Evolutionary conservation across 2,888 invertebrate genomes (phyloP).

Genomic region (Aspidiotus destructor): DNA sequence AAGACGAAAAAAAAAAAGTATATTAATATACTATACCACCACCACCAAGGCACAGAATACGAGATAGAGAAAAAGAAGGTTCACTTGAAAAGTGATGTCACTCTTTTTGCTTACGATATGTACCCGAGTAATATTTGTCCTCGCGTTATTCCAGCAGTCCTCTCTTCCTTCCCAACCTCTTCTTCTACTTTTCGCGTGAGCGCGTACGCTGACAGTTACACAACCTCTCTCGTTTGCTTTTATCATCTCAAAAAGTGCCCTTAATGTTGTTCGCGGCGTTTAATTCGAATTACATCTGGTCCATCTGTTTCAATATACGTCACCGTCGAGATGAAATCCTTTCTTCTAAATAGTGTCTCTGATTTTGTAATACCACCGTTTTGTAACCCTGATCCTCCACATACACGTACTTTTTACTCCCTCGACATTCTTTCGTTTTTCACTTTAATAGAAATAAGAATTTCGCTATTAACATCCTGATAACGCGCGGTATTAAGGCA

Average conservation of each 20-base stretch:
- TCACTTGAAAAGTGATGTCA: not conserved
- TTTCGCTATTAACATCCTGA: too few relatives aligned
- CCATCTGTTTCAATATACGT: slow-evolving; percentile 31
- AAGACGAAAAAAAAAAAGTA: slow-evolving; percentile 8
- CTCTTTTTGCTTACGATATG: not conserved
- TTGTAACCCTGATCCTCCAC: too few relatives aligned
- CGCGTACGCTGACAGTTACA: not conserved
- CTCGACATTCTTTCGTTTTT: too few relatives aligned
- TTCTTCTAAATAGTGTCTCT: not conserved
- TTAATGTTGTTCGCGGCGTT: not conserved
- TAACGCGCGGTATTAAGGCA: too few relatives aligned
- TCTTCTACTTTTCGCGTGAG: not conserved
- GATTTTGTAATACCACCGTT: not conserved
- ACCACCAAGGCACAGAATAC: not conserved
- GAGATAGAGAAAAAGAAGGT: not conserved
- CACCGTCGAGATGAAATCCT: slow-evolving; percentile 16
- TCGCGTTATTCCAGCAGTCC: not conserved
- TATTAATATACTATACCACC: slow-evolving; percentile 16
- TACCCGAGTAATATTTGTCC: not conserved
- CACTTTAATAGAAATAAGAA: too few relatives aligned
- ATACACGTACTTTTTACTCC: too few relatives aligned
- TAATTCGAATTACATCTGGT: slow-evolving; percentile 23
- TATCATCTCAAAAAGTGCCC: not conserved
- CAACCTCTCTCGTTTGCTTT: not conserved
- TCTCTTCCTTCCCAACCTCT: not conserved